These are phyloP conservation scores for Peromyscus nudipes DNA, from an alignment of 2,797 vertebrate genomes.

Conservation along the genomic window DNA sequence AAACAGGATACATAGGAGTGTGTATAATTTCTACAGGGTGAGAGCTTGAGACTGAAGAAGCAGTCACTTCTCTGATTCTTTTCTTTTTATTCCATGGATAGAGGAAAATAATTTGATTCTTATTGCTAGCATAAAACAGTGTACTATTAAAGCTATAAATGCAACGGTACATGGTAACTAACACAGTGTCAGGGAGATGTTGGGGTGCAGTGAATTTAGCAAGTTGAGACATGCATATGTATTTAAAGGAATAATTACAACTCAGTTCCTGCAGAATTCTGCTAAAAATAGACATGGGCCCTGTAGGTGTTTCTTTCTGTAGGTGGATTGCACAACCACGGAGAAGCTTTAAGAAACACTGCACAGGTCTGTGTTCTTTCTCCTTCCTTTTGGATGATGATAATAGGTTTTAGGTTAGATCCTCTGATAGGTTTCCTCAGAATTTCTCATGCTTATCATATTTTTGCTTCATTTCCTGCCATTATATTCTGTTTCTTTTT, in stretches of 20 bases:
- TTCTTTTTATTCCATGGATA: not conserved
- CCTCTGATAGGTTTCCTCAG: not conserved
- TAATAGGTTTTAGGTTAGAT: not conserved
- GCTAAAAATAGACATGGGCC: constrained; percentile 55
- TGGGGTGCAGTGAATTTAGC: not conserved
- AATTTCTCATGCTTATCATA: not conserved
- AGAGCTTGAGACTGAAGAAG: not conserved
- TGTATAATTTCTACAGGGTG: not conserved
- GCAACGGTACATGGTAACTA: constrained; percentile 1
- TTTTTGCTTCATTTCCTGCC: not conserved
- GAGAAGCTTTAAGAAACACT: not conserved
- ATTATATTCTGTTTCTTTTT: constrained; percentile 25
- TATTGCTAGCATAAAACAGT: constrained; percentile 2
- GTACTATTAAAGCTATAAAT: constrained; percentile 28
- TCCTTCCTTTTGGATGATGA: constrained; percentile 25
- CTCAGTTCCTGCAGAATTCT: constrained; percentile 28
- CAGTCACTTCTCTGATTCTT: not conserved
- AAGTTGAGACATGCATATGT: not conserved
- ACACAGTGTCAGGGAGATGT: not conserved
- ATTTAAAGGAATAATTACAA: constrained; percentile 63
- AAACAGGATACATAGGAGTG: not conserved
- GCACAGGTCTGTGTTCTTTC: not conserved
- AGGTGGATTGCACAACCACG: not conserved
- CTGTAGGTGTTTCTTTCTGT: not conserved
- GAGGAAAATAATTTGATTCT: constrained; percentile 61